Evolutionary conservation across 1,140 invertebrate genomes (phyloP), one percentile per base, ranked within the genome.

Genomic region (Polypedilum pembai): DNA sequence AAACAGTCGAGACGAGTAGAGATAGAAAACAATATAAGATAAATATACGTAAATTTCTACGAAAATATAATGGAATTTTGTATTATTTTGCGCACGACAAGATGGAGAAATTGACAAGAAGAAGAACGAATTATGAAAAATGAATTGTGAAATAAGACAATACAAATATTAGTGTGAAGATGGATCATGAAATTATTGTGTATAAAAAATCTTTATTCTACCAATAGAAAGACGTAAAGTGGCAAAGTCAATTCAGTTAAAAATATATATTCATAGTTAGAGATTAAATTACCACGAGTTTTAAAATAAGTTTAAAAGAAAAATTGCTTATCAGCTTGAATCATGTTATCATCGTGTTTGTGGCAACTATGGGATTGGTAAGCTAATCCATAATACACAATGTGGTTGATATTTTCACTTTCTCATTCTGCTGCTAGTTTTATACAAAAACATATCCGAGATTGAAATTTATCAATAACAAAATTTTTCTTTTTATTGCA

Each of bases 281-380:
- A 45, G 8, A 45, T 4, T 2, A 45, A 45, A 45, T 3, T n/a
- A n/a, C n/a, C n/a, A n/a, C n/a, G 8, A 8, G 15, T 45, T 3
- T 12, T 4, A 15, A 45, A 45, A 69, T 8, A 18, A 20, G 18
- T n/a, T n/a, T n/a, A n/a, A n/a, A n/a, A 21, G 20, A 20, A 69
- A 18, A 69, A 21, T 20, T 69, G 20, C 18, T 20, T 69, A 69
- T 69, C 65, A 5, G 65, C 18, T 20, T 17, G 17, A 18, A 69
- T 69, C 65, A 69, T 69, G 65, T 69, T 69, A 18, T 18, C 65
- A 69, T 69, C 87, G 77, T 89, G 87, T 81, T 84, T 89, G 75
- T 88, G 87, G 85, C 86, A 88, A 79, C 84, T 88, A 76, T 88
- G 87, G 84, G 87, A 88, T 78, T 89, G 88, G 88, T 89, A 83